Base-by-base conservation (phyloP, 1,140 invertebrate genomes). In the Panagrolaimus sp. region DNA sequence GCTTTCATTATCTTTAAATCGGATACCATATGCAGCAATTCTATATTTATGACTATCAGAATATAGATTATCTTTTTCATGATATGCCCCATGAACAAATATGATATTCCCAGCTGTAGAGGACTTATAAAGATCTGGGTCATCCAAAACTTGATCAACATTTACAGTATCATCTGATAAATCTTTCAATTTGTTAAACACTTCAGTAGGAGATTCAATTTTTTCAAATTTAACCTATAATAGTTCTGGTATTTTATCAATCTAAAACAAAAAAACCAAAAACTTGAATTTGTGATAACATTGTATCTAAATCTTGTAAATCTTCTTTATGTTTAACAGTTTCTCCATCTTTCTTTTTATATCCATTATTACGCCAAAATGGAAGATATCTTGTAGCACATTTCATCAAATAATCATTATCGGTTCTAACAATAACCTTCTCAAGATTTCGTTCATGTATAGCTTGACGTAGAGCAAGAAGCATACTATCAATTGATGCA, bases 291-390 rank as follows among this genome's bases (percentile, higher is more conserved):
- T 23, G 31, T 23, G 25, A 9, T 31, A 69, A 38, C 9, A 69
- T 20, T 1, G 38, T 53, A 51, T 48, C 44, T 14, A 70, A 63
- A 4, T 70, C 69, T 3, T 63, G 45, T 23, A 70, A 25, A 44
- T 57, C 23, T 51, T 66, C 46, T 44, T 62, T 69, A 51, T 70
- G 57, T 44, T 70, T 70, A 14, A 70, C 69, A 23, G 70, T 57
- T 23, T 43, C n/a, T 61, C 69, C 69, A 47, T 70, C 69, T 2
- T 42, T 27, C 27, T 70, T 70, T 27, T 43, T 31, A 31, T 23
- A 70, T 23, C 53, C 68, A 42, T 70, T 70, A 11, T 57, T 44
- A n/a, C 48, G 16, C 69, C 69, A 70, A 16, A 38, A 9, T 13
- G 62, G 13, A 20, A 70, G 31, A 9, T 72, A 70, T 11, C 13